Evolutionary conservation across 2,888 invertebrate species (phyloP).

Genomic region (Halictus ligatus): DNA sequence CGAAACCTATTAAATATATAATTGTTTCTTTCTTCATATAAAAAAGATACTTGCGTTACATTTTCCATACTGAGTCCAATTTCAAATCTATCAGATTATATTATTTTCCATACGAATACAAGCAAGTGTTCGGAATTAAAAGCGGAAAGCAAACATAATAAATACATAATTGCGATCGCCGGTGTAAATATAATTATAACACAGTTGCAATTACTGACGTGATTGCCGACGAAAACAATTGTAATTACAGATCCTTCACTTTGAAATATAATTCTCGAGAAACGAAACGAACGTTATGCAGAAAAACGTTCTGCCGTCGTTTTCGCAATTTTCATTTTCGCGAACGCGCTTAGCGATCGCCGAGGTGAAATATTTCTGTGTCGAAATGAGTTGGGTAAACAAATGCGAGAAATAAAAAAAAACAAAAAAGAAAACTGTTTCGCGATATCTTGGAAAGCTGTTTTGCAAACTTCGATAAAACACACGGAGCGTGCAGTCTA

Average conservation of each 20-base stretch:
- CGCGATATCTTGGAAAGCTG: not conserved
- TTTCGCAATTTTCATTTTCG: not conserved
- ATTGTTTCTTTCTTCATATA: too few species aligned
- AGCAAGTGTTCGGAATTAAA: not conserved
- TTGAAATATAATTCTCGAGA: not conserved
- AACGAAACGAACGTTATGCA: not conserved
- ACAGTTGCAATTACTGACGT: not conserved
- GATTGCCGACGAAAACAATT: not conserved
- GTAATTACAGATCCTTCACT: not conserved
- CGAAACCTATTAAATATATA: too few species aligned
- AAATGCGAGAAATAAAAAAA: not conserved
- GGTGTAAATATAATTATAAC: not conserved
- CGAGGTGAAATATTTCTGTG: not conserved
- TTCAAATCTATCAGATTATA: not conserved
- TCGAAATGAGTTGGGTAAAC: not conserved
- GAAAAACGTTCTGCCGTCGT: not conserved
- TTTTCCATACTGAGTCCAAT: not conserved
- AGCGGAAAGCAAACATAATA: too few species aligned
- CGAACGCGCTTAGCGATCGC: not conserved
- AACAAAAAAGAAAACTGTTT: not conserved
- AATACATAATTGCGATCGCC: not conserved
- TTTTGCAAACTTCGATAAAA: constrained; percentile 10
- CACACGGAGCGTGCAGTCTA: not conserved
- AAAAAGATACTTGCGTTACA: not conserved
- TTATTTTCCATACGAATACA: not conserved